phyloP scores from a whole-genome alignment of 2,113 vertebrate genomes.

The Reinhardtius hippoglossoides region DNA sequence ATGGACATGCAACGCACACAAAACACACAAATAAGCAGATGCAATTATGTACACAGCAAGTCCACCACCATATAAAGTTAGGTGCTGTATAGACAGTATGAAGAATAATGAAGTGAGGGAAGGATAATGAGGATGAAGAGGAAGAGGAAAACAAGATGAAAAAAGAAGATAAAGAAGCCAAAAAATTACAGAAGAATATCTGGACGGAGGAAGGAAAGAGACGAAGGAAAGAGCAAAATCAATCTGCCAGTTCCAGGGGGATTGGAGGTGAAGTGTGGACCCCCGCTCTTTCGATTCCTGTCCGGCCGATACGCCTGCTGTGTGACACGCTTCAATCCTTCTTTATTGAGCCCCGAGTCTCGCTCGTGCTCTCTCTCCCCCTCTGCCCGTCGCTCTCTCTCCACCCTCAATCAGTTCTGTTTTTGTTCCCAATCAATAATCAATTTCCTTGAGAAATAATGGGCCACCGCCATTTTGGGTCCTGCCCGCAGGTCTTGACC shows the following conservation, averaged over 20 bases:
- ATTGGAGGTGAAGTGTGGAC: slow-evolving; percentile 56
- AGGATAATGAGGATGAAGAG: not conserved
- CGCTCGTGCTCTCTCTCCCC: slow-evolving; percentile 13
- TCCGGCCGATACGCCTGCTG: slow-evolving; percentile 37
- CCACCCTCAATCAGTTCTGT: slow-evolving; percentile 63
- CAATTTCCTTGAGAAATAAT: slow-evolving; percentile 73
- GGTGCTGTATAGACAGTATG: not conserved
- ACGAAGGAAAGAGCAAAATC: slow-evolving; percentile 3
- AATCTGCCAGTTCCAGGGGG: slow-evolving; percentile 48
- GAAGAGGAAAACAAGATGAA: not conserved
- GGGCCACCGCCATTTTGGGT: slow-evolving; percentile 47
- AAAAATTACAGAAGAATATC: not conserved
- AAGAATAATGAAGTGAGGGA: not conserved
- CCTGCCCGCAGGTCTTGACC: slow-evolving; percentile 56
- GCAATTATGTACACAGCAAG: not conserved
- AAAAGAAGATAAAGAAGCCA: not conserved
- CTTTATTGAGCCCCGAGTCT: slow-evolving; percentile 59
- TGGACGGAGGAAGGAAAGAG: not conserved
- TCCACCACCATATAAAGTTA: not conserved
- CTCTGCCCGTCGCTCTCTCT: slow-evolving; percentile 23
- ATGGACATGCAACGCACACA: slow-evolving; percentile 2
- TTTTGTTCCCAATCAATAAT: slow-evolving; percentile 77
- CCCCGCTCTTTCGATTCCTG: slow-evolving; percentile 49
- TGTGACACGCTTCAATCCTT: slow-evolving; percentile 69
- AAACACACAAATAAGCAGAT: not conserved